Evolutionary conservation across 2,888 invertebrate genomes (phyloP), one percentile per base, ranked within the genome.

Genomic region (Crematogaster levior): DNA sequence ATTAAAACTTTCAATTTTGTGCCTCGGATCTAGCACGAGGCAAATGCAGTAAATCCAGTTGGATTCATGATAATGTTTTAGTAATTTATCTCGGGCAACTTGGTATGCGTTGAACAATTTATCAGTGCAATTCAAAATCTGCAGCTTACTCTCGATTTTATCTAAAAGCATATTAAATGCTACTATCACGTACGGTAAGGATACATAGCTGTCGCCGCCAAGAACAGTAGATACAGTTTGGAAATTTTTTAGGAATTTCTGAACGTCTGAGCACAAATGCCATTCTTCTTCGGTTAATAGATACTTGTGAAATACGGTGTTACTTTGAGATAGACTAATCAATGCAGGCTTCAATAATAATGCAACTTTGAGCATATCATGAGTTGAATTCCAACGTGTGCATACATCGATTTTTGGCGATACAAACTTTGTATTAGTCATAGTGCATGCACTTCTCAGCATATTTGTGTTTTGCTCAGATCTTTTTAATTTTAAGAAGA

Each of bases 1-100:
- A 30, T 58, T 60, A 43, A 73, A 73, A 43, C 58, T 58, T 73
- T 73, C 73, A 46, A 60, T 60, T 73, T 73, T 73, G 12, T 73
- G 43, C 43, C 56, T 72, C 24, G 53, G 53, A 72, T 53, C 34
- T 27, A 53, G 18, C 12, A 63, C 24, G 21, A 72, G 27, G 1
- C 37, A 56, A 40, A 53, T 24, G 5, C 56, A 40, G 27, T 51
- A 53, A 53, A 40, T 56, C 40, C 53, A 63, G 53, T 74, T 74
- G 2, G 40, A 48, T 56, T 24, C 48, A n/a, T 40, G 1, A 65
- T 63, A 63, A 43, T 63, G 43, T 24, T 65, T 53, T 7, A 53
- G 27, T 77, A 65, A 63, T 27, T 77, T 65, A 37, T 43, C 27
- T 65, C 43, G 21, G 10, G 27, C 65, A 56, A 24, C 63, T 63